Base-by-base conservation (phyloP, 1,140 invertebrate species). In the Drosophila biarmipes region DNA sequence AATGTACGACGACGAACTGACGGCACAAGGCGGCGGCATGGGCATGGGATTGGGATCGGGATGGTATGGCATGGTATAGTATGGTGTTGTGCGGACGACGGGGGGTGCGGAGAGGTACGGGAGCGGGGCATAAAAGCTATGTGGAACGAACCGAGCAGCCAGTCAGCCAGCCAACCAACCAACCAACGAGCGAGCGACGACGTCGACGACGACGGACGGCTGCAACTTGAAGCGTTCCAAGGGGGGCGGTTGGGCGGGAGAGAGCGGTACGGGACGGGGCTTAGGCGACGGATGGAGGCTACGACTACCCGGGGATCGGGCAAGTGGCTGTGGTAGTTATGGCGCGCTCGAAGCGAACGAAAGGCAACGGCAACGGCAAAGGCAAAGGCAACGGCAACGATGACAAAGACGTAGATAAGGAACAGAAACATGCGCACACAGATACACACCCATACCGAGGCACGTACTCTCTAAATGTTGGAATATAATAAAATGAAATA, bases 361-460 rank as follows among this genome's bases (percentile, higher is more conserved):
- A 68, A 68, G 56, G 62, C 62, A 68, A 68, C 51, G 72, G 77
- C 80, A 69, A 89, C 45, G 73, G 78, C 81, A 71, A 89, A n/a
- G n/a, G n/a, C n/a, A n/a, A n/a, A 78, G 84, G 61, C 61, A 67
- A 68, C 45, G 73, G 78, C 81, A 71, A 89, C 84, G 84, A 87
- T 87, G 82, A 87, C 82, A 87, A 87, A 87, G 82, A 87, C 82
- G 82, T 84, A 87, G 82, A 87, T 87, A 87, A 87, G 82, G 80
- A 87, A 89, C 74, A 86, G 78, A 85, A 86, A 80, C 77, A 84
- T 63, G 81, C 80, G 71, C 71, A 73, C 51, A 34, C 61, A 75
- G 40, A 62, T 45, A 81, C 45, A 59, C 38, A 61, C 37, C 54
- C 45, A 81, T 58, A 76, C 45, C 49, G 29, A 42, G 48, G 35